These are phyloP conservation scores for Oncopeltus fasciatus DNA, from an alignment of 1,140 invertebrate species.

Conservation along the genomic window DNA sequence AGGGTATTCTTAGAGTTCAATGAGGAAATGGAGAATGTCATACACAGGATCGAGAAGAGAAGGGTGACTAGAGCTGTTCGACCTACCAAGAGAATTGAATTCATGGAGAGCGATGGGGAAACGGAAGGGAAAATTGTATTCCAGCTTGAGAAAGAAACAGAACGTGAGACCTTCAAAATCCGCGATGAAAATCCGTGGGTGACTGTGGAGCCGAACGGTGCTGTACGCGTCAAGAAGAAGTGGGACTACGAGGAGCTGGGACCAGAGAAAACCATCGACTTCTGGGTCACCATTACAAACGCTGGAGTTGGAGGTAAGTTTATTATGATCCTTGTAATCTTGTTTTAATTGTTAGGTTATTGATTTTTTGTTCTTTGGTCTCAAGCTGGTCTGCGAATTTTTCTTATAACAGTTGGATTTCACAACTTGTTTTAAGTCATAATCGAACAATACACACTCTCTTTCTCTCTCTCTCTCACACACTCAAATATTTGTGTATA, in stretches of 20 bases:
- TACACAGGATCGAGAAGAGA: conserved; percentile 54
- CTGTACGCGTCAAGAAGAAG: conserved; percentile 84
- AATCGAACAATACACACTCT: too few relatives aligned
- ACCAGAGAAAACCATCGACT: conserved; percentile 90
- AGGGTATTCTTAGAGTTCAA: conserved; percentile 61
- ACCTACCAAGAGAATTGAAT: conserved; percentile 82
- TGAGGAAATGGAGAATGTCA: conserved; percentile 30
- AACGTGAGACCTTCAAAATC: conserved; percentile 84
- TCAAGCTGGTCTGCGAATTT: too few relatives aligned
- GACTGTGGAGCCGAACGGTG: conserved; percentile 76
- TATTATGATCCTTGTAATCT: too few relatives aligned
- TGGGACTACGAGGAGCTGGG: conserved; percentile 92
- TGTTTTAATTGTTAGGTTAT: too few relatives aligned
- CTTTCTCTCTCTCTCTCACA: too few relatives aligned
- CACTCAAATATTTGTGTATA: too few relatives aligned
- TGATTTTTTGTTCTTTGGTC: too few relatives aligned
- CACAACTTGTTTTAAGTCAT: too few relatives aligned
- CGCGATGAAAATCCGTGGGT: conserved; percentile 87
- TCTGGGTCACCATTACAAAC: conserved; percentile 89
- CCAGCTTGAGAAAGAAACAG: conserved; percentile 78
- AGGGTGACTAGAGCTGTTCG: conserved; percentile 73
- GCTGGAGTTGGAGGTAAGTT: conserved; percentile 64
- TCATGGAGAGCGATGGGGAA: conserved; percentile 79
- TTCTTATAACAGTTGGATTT: too few relatives aligned
- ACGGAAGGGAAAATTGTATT: conserved; percentile 76